Evolutionary conservation across 2,113 vertebrate species (phyloP).

Genomic region (Crotalus helleri): DNA sequence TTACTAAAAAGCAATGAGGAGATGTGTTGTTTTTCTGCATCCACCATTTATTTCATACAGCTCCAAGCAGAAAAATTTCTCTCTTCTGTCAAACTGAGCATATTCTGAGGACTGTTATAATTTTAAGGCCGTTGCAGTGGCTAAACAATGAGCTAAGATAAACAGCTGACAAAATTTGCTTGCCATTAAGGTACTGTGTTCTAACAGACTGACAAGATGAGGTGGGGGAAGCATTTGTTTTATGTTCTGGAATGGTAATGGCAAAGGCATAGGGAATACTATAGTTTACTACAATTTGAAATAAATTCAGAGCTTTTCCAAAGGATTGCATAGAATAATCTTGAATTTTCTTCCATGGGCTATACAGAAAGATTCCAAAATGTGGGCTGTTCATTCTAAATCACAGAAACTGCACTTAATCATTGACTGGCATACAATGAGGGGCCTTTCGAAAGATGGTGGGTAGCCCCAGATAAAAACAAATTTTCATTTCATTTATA

Average conservation of each 20-base stretch:
- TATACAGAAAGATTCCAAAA: background rate
- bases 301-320: background rate
- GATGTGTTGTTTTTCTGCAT: constrained; percentile 40
- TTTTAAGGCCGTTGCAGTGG: constrained; percentile 34
- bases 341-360: background rate
- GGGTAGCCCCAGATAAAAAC: background rate
- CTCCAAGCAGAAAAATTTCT: constrained; percentile 27
- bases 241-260: constrained; percentile 24
- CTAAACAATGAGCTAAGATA: constrained; percentile 32
- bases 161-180: constrained; percentile 38
- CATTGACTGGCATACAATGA: background rate
- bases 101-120: constrained; percentile 24
- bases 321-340: background rate
- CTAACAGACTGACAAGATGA: constrained; percentile 41
- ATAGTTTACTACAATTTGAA: constrained; percentile 5
- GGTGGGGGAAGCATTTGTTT: constrained; percentile 40
- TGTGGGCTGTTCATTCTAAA: background rate
- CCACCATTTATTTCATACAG: constrained; percentile 26
- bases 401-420: background rate
- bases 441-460: background rate
- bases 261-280: constrained; percentile 10
- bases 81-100: constrained; percentile 36
- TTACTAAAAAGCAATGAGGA: constrained; percentile 54
- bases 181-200: constrained; percentile 48
- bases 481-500: background rate